Conservation (phyloP, 2,113 vertebrate genomes). For the Alethe diademata region DNA sequence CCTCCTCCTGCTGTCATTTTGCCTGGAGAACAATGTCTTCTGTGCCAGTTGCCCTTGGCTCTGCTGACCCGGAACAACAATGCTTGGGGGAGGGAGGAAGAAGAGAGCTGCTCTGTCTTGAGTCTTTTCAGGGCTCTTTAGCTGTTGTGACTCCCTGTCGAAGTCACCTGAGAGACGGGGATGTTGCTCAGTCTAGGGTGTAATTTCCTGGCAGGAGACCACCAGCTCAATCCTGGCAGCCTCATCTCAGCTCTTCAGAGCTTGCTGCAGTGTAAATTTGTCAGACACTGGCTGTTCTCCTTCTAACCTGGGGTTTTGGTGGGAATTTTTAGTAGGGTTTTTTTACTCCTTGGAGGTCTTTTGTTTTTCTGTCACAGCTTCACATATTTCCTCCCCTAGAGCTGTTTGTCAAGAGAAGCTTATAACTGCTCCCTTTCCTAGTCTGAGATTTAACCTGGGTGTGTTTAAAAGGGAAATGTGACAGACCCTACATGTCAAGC, state of each 20-base stretch:
- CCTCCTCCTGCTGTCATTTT: slow-evolving; percentile 51
- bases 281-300: neutral
- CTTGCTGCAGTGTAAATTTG: neutral
- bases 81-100: neutral
- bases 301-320: neutral
- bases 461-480: slow-evolving; percentile 39
- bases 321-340: neutral
- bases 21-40: slow-evolving; percentile 40
- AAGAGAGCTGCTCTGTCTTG: neutral
- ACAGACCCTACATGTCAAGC: slow-evolving; percentile 31
- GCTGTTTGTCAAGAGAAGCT: slow-evolving; percentile 30
- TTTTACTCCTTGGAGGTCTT: neutral
- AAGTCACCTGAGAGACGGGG: neutral
- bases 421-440: neutral
- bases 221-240: neutral
- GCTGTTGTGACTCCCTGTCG: neutral
- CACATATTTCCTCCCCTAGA: neutral
- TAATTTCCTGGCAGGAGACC: neutral
- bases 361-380: neutral
- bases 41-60: slow-evolving; percentile 39
- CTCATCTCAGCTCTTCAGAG: neutral
- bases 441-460: slow-evolving; percentile 2
- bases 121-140: neutral
- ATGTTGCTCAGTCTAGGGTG: neutral
- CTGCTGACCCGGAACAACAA: slow-evolving; percentile 45